phyloP scores from a whole-genome alignment of 2,888 invertebrate genomes.

The Polydrusus pterygomalis region DNA sequence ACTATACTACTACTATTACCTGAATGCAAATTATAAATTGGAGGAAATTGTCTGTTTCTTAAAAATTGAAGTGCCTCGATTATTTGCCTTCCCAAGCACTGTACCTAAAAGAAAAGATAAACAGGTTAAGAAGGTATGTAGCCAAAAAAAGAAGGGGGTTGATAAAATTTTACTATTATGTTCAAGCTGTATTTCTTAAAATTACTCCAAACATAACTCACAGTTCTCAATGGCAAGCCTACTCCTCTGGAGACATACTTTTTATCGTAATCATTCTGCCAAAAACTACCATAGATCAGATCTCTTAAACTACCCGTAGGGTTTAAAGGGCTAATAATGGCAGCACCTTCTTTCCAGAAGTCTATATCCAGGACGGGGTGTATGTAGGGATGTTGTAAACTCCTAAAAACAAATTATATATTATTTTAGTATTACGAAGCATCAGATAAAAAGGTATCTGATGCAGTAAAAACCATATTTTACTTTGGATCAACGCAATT shows the following conservation, averaged over 20 bases:
- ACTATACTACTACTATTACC: constrained; percentile 77
- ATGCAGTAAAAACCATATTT: too few species aligned
- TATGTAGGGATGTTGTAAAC: constrained; percentile 93
- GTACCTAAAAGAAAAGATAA: constrained; percentile 79
- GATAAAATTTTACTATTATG: too few species aligned
- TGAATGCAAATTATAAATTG: constrained; percentile 90
- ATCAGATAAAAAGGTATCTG: too few species aligned
- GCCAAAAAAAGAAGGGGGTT: background rate
- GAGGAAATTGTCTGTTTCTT: constrained; percentile 90
- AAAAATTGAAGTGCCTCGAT: constrained; percentile 90
- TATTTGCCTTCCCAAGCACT: constrained; percentile 90
- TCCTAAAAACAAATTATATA: constrained; percentile 70
- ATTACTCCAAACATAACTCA: constrained; percentile 49
- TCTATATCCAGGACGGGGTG: constrained; percentile 92
- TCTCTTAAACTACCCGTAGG: constrained; percentile 91
- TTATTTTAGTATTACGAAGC: too few species aligned
- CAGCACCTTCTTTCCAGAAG: constrained; percentile 80
- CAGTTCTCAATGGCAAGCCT: constrained; percentile 67
- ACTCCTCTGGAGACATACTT: constrained; percentile 66
- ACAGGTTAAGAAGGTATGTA: constrained; percentile 62
- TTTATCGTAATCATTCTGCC: constrained; percentile 74
- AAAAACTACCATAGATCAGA: constrained; percentile 82
- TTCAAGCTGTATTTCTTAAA: background rate
- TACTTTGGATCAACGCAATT: too few species aligned
- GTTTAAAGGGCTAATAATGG: constrained; percentile 89